phyloP scores from a whole-genome alignment of 2,113 vertebrate species.

The Osmerus eperlanus region DNA sequence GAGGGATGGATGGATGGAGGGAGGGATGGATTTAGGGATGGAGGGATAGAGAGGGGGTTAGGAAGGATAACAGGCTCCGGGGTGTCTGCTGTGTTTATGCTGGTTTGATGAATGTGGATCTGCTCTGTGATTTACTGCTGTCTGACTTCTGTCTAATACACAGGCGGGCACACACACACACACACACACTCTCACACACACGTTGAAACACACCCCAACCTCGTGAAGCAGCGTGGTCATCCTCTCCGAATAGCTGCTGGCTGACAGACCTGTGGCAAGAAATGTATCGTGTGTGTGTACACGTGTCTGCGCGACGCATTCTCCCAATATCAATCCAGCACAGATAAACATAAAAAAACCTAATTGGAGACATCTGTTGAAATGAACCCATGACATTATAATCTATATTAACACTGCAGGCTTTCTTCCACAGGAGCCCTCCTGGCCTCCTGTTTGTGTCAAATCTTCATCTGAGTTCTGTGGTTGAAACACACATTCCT shows the following conservation, averaged over 20 bases:
- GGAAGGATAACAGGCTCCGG: conserved; percentile 9
- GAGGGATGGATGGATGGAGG: neutral
- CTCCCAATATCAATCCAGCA: too few species aligned
- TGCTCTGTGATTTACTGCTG: conserved; percentile 17
- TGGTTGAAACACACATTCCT: neutral
- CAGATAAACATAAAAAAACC: too few species aligned
- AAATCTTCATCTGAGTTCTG: too few species aligned
- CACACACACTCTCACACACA: conserved; percentile 4
- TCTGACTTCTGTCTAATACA: neutral
- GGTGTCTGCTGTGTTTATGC: conserved; percentile 32
- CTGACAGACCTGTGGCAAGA: conserved; percentile 9
- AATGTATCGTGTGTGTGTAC: conserved; percentile 5
- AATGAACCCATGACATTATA: too few species aligned
- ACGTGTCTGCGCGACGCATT: neutral
- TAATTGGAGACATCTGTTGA: too few species aligned
- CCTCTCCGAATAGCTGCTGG: conserved; percentile 46
- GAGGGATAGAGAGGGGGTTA: neutral
- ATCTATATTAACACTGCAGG: too few species aligned
- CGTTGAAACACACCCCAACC: conserved; percentile 12
- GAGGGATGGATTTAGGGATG: neutral
- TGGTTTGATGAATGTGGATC: conserved; percentile 32
- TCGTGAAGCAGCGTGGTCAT: conserved; percentile 33
- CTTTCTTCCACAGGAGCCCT: too few species aligned
- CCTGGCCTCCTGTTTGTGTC: too few species aligned
- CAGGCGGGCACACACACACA: conserved; percentile 5